Base-by-base conservation (phyloP, 2,113 vertebrate genomes). In the Phrynosoma blainvillii region DNA sequence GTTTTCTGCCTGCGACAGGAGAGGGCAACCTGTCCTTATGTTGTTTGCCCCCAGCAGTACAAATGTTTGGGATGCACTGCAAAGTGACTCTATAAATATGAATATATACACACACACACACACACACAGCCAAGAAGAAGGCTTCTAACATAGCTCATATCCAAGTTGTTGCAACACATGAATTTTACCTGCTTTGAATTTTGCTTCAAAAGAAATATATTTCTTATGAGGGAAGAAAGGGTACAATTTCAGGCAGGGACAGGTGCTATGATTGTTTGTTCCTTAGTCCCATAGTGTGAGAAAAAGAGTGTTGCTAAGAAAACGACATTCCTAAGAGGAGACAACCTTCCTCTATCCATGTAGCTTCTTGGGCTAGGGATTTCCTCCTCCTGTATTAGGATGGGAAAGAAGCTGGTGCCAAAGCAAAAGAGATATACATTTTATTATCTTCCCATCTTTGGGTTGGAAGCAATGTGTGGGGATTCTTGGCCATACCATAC, bases 21-120 rank as follows among this genome's bases (percentile, higher is more conserved):
- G 42, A 77, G 36, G 56, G 66, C 66, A 10, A 47, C 27, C 82
- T 74, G 82, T 62, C 54, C 23, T 59, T 36, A 10, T 0, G 66
- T 40, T 8, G 10, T 47, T 10, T 7, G 54, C 68, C 52, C 56
- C 20, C 9, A 16, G 77, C 54, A 40, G 88, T 42, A 76, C 23
- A 30, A 36, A 62, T 52, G 21, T 52, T 23, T n/a, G 8, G 74
- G 83, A 65, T 66, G 68, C 77, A 47, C 77, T 84, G 54, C 88
- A 40, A 74, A 80, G 14, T 75, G 70, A 83, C 85, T 83, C 86
- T 85, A 90, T 90, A 88, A 88, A 88, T 90, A 90, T 83, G 84
- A 89, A 85, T 80, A 90, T 88, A 92, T 88, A 87, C 80, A 88
- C 42, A 47, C n/a, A n/a, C n/a, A n/a, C n/a, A n/a, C n/a, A n/a